These are phyloP conservation scores for Troides aeacus DNA, from an alignment of 2,888 invertebrate genomes.

Conservation along the genomic window DNA sequence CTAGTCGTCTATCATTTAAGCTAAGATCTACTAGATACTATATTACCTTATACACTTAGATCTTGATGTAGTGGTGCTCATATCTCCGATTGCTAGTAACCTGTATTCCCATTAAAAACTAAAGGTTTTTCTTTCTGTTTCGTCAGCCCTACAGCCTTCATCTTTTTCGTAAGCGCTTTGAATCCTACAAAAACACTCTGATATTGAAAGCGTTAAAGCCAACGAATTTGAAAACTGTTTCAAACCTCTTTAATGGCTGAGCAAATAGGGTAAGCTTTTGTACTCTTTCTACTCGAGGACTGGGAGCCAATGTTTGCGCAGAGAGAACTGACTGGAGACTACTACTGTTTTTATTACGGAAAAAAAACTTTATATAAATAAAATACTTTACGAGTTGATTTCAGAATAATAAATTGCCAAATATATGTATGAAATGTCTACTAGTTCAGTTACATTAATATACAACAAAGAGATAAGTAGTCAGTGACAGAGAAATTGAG, in stretches of 20 bases:
- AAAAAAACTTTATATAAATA: not conserved
- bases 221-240: conserved; percentile 44
- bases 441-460: too few species aligned
- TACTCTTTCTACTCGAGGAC: conserved; percentile 43
- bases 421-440: too few species aligned
- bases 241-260: conserved; percentile 59
- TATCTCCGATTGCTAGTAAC: too few species aligned
- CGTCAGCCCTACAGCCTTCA: conserved; percentile 4
- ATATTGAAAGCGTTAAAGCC: conserved; percentile 53
- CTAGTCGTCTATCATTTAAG: too few species aligned
- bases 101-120: too few species aligned
- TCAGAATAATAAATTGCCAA: too few species aligned
- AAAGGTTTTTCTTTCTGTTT: not conserved
- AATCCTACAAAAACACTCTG: conserved; percentile 62
- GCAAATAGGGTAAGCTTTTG: conserved; percentile 48
- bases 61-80: too few species aligned
- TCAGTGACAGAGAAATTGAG: too few species aligned
- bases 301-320: conserved; percentile 1
- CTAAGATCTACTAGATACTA: too few species aligned
- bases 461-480: too few species aligned
- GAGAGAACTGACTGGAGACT: not conserved
- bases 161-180: conserved; percentile 30
- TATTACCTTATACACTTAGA: too few species aligned
- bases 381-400: too few species aligned
- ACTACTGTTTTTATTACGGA: not conserved